These are phyloP conservation scores for Sebastes iracundus DNA, from an alignment of 2,797 vertebrate species.

Conservation along the genomic window DNA sequence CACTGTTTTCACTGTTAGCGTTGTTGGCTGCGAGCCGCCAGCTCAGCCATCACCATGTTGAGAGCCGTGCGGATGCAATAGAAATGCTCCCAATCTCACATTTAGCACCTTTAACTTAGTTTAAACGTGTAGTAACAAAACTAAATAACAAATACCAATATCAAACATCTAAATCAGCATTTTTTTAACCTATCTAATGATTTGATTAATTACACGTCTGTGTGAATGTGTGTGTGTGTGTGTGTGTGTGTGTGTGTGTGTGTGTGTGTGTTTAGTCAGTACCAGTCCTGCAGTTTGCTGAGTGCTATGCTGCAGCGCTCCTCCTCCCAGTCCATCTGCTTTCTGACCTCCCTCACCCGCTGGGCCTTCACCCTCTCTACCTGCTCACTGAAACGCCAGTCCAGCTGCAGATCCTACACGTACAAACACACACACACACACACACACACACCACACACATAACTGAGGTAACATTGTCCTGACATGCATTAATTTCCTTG, in stretches of 20 bases:
- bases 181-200: background rate
- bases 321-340: constrained; percentile 88
- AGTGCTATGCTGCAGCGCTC: constrained; percentile 84
- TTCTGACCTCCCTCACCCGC: constrained; percentile 81
- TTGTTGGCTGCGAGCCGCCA: background rate
- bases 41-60: background rate
- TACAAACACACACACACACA: constrained; percentile 29
- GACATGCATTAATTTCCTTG: background rate
- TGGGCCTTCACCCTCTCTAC: constrained; percentile 76
- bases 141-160: background rate
- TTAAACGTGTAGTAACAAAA: background rate
- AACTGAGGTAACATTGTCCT: background rate
- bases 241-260: background rate
- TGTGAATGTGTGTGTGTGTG: background rate
- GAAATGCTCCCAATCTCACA: background rate
- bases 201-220: background rate
- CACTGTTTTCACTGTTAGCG: background rate
- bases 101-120: background rate
- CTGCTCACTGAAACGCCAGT: constrained; percentile 83
- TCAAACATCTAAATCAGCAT: too few relatives aligned
- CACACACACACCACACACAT: background rate
- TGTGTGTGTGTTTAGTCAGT: background rate
- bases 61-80: background rate
- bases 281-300: constrained; percentile 87
- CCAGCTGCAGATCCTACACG: constrained; percentile 87